A percentile compares a stretch with the other conserved stretches of the same genome.
phyloP scores from a whole-genome alignment of 2,888 invertebrate species.

The Clostera curtula region DNA sequence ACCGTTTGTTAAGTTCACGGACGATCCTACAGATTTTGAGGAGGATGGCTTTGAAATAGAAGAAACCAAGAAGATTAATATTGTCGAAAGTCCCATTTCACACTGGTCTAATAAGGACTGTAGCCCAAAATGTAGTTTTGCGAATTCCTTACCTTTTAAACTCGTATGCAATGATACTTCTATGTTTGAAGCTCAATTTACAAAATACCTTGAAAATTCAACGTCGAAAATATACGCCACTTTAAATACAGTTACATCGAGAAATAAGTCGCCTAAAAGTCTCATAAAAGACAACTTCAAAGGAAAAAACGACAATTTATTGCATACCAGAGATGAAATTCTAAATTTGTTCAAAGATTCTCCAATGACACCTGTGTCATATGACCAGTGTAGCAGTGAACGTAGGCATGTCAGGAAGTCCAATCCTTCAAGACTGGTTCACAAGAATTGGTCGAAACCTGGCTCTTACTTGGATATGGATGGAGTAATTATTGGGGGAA shows the following conservation, averaged over 20 bases:
- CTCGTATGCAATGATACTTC: constrained; percentile 50
- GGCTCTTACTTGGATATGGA: constrained; percentile 40
- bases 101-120: constrained; percentile 34
- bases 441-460: constrained; percentile 41
- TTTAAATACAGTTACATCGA: constrained; percentile 34
- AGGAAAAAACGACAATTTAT: constrained; percentile 35
- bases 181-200: constrained; percentile 57
- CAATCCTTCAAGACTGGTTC: constrained; percentile 49
- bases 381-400: constrained; percentile 40
- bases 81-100: constrained; percentile 49
- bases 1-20: constrained; percentile 52
- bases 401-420: constrained; percentile 56
- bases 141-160: constrained; percentile 56
- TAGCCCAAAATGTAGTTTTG: constrained; percentile 49
- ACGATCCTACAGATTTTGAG: constrained; percentile 30
- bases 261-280: constrained; percentile 49
- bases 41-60: constrained; percentile 19
- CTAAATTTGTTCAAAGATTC: constrained; percentile 66
- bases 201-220: constrained; percentile 50
- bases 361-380: constrained; percentile 53
- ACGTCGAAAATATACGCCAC: constrained; percentile 44
- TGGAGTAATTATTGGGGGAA: constrained; percentile 38
- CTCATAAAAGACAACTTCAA: constrained; percentile 39
- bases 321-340: constrained; percentile 54
- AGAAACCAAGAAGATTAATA: constrained; percentile 43